phyloP scores from a whole-genome alignment of 2,113 vertebrate species.

The Lophura nycthemera region DNA sequence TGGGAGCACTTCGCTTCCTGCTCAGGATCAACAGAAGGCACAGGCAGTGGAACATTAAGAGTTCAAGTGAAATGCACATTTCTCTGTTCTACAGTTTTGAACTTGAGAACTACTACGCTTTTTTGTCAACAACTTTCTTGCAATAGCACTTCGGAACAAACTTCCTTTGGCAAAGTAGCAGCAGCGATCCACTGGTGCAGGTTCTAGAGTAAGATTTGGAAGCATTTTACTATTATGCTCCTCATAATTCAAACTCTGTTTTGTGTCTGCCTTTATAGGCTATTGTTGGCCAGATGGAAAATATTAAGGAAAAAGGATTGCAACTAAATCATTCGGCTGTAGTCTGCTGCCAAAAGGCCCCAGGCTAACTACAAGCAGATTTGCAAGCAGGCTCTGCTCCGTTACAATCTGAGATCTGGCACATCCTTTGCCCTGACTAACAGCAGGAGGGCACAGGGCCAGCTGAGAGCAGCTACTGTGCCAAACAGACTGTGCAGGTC shows the following conservation, averaged over 20 bases:
- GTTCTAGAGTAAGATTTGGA: constrained; percentile 77
- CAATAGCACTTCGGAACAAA: neutral
- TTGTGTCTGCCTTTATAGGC: constrained; percentile 84
- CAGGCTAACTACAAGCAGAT: constrained; percentile 84
- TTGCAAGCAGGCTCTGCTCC: constrained; percentile 73
- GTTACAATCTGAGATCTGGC: constrained; percentile 72
- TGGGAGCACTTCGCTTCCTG: accelerated
- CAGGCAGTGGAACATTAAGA: neutral
- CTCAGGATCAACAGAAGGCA: neutral
- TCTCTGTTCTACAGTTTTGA: neutral
- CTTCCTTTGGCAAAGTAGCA: neutral
- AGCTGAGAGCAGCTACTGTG: constrained; percentile 81
- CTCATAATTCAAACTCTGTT: constrained; percentile 83
- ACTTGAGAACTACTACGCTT: neutral
- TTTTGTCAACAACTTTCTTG: neutral
- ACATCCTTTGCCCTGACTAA: constrained; percentile 78
- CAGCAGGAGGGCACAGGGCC: constrained; percentile 80
- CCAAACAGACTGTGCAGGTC: constrained; percentile 83
- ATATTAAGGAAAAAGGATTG: constrained; percentile 85
- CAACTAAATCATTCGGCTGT: constrained; percentile 83
- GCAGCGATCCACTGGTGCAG: constrained; percentile 24
- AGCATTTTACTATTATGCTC: constrained; percentile 74
- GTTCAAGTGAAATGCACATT: neutral
- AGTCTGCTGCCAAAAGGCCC: constrained; percentile 75
- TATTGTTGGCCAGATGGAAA: constrained; percentile 91